These are phyloP conservation scores for Atrichornis clamosus DNA, from an alignment of 2,113 vertebrate species.

Conservation along the genomic window DNA sequence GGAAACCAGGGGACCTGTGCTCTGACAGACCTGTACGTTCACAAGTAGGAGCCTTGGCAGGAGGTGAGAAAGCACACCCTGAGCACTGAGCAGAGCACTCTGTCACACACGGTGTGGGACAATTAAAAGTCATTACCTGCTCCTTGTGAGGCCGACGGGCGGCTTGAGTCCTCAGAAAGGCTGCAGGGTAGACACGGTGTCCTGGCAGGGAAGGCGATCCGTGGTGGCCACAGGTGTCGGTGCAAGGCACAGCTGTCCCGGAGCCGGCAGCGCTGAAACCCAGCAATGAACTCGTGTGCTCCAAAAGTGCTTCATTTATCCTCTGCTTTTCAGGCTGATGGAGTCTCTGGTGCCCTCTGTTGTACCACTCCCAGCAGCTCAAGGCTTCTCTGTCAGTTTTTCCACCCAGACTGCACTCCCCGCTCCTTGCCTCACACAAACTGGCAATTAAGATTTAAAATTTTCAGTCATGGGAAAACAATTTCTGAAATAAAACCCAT, in stretches of 20 bases:
- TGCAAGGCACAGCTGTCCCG: rapidly evolving
- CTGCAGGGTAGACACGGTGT: rapidly evolving
- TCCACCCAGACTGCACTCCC: rapidly evolving
- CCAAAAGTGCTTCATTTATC: neutral
- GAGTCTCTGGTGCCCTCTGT: slow-evolving; percentile 31
- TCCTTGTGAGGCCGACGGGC: neutral
- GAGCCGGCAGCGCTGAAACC: neutral
- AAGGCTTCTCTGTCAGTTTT: neutral
- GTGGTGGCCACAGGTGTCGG: rapidly evolving
- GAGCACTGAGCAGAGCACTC: neutral
- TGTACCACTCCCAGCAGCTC: neutral
- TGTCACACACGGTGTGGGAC: rapidly evolving
- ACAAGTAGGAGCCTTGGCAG: too few relatives aligned
- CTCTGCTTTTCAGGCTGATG: rapidly evolving
- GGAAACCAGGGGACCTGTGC: rapidly evolving
- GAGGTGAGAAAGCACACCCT: neutral
- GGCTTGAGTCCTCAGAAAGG: neutral
- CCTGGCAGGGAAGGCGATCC: neutral
- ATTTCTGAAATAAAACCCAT: neutral
- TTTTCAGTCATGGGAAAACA: neutral
- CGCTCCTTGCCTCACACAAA: neutral
- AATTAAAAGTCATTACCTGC: neutral
- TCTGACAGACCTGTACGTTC: rapidly evolving
- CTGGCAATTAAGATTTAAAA: neutral
- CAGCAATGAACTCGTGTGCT: neutral